These are phyloP conservation scores for Willowsia nigromaculata DNA, from an alignment of 2,888 invertebrate species.

Conservation along the genomic window DNA sequence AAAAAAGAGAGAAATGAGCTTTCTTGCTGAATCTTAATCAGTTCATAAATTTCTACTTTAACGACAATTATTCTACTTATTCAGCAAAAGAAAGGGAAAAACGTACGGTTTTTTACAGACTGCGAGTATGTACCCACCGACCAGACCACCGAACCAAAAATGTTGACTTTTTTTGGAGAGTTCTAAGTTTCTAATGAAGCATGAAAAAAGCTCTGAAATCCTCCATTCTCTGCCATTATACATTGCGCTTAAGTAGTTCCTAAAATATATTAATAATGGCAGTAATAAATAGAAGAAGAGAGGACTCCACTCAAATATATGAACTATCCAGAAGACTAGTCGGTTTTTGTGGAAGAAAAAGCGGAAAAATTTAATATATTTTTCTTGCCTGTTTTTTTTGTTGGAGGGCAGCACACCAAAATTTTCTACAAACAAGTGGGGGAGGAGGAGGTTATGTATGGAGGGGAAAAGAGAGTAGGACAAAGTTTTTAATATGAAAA, in stretches of 20 bases:
- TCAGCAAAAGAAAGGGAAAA: background rate
- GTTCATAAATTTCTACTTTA: constrained; percentile 64
- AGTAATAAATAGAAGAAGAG: background rate
- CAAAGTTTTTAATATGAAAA: constrained; percentile 30
- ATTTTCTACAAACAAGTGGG: background rate
- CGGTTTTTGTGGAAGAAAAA: background rate
- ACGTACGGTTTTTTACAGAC: background rate
- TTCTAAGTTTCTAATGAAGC: constrained; percentile 44
- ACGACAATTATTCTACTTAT: constrained; percentile 39
- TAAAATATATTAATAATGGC: constrained; percentile 22
- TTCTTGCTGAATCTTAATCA: constrained; percentile 63
- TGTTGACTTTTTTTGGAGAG: constrained; percentile 27
- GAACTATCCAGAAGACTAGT: background rate
- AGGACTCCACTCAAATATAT: background rate
- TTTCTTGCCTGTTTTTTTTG: background rate
- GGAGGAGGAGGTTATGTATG: background rate
- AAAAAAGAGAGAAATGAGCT: constrained; percentile 31
- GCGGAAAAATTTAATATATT: constrained; percentile 15
- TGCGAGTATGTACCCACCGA: background rate
- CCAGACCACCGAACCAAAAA: background rate
- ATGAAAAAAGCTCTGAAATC: background rate
- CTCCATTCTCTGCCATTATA: background rate
- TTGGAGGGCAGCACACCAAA: background rate
- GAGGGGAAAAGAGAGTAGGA: constrained; percentile 1
- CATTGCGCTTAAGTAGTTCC: background rate